Evolutionary conservation across 2,113 vertebrate genomes (phyloP), one percentile per base, ranked within the genome.

Genomic region (Crotalus viridis): DNA sequence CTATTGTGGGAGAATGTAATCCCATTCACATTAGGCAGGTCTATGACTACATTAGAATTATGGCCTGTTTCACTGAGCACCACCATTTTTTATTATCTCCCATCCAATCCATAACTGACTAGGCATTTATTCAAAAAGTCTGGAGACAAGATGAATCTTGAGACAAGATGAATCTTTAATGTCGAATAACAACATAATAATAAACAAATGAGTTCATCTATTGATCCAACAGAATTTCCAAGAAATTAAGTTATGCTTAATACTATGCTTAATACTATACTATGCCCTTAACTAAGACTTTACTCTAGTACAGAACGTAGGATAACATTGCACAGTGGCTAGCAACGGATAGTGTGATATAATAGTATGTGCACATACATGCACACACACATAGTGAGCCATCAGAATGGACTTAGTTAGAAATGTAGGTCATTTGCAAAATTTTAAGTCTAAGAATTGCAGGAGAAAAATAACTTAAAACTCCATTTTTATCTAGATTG

Each of bases 401-500:
- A 46, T 21, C 48, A 64, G 69, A 74, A 59, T 85, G 9, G 10
- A 21, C 13, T 43, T 46, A 33, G 1, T 4, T 33, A 33, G 39
- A 85, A 86, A 28, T 22, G 54, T 69, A 85, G 55, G 9, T 39
- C 46, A 13, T 48, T 61, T 85, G 21, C 7, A 61, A 33, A 8
- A 5, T 5, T 10, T 7, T 19, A 69, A 7, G 24, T 81, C 1
- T 51, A 85, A 57, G 22, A 54, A 69, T 33, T 92, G 48, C 24
- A 55, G 51, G 39, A 59, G 88, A 89, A 96, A 0, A 0, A 57
- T 69, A 21, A 3, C 64, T 13, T 28, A 52, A 46, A 55, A 92
- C 61, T 52, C 6, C 89, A 89, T 87, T 89, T 46, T 92, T 89
- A 13, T 12, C 4, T 95, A 99, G 99, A 99, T 99, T 1, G 99